Evolutionary conservation across 2,888 invertebrate genomes (phyloP), one percentile per base, ranked within the genome.

Genomic region (Dynastes maya): DNA sequence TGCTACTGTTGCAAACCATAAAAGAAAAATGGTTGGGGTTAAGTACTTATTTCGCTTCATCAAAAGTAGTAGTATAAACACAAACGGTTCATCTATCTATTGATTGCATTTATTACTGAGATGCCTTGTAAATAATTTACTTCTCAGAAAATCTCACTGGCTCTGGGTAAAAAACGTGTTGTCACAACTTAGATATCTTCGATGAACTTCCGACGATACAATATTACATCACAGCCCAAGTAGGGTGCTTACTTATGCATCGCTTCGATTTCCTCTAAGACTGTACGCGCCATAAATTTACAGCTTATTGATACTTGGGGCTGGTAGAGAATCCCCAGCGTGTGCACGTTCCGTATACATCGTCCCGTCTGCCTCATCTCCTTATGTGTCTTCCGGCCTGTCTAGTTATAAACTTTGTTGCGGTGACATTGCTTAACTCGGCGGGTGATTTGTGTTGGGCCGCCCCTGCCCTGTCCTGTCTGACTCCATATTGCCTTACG

Each of bases 391-490:
- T 72, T 58, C 58, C 72, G 68, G 80, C 74, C 79, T 79, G 81
- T 79, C 75, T 77, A 78, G 78, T 63, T 80, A 76, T 79, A 70
- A 80, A 82, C 83, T 82, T 84, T 84, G 84, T 85, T 86, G 86
- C 85, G 86, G 86, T 86, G 87, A 86, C 86, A 86, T 86, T 85
- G 85, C 85, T 85, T 84, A 84, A 84, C 84, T 84, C 84, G 83
- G 84, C 81, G 85, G 85, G 85, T 87, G 86, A 86, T 86, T 87
- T 87, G 86, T 87, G 86, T 86, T 83, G 84, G 83, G 84, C 85
- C 85, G 85, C 86, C 86, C 82, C 84, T 85, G 85, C 85, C 82
- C 85, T 85, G 86, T 85, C 85, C 84, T 83, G 84, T 85, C 85
- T 85, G 84, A 85, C 85, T 85, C 85, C 84, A 85, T 85, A 85